Percentiles rank a stretch among this genome's conserved stretches.
These are phyloP conservation scores for Danio jaintianensis DNA, from an alignment of 2,797 vertebrate species.

Conservation along the genomic window DNA sequence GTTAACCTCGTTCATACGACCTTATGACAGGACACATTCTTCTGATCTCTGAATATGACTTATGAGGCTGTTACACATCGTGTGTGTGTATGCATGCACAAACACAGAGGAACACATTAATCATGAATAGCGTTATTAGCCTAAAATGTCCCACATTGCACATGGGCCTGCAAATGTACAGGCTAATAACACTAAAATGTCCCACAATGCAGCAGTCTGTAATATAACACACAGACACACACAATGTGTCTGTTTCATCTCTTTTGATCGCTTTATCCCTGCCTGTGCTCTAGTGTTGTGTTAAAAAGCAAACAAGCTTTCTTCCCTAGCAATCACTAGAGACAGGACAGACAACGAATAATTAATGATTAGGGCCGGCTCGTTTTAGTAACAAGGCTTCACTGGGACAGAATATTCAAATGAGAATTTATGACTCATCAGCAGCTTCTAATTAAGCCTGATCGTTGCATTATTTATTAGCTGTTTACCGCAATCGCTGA, in stretches of 20 bases:
- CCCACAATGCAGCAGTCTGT: constrained; percentile 28
- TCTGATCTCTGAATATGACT: constrained; percentile 68
- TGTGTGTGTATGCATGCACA: background rate
- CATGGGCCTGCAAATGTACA: constrained; percentile 2
- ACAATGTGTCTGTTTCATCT: constrained; percentile 3
- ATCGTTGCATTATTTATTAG: constrained; percentile 55
- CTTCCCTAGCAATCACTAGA: constrained; percentile 39
- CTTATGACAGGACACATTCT: constrained; percentile 65
- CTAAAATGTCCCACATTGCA: constrained; percentile 26
- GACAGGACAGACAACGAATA: constrained; percentile 44
- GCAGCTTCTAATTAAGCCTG: constrained; percentile 45
- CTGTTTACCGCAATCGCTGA: constrained; percentile 52
- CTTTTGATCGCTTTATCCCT: constrained; percentile 44
- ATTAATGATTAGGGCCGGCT: constrained; percentile 49
- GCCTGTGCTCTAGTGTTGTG: constrained; percentile 19
- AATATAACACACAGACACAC: constrained; percentile 49
- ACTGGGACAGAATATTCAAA: constrained; percentile 51
- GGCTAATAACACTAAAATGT: constrained; percentile 35
- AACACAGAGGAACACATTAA: constrained; percentile 36
- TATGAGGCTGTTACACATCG: constrained; percentile 50
- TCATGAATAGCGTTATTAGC: constrained; percentile 36
- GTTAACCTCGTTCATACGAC: constrained; percentile 51
- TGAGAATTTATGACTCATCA: constrained; percentile 57
- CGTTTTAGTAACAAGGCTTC: constrained; percentile 53
- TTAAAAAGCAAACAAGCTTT: constrained; percentile 51